Percentiles rank a stretch among this genome's conserved stretches.
Evolutionary conservation across 2,888 invertebrate genomes (phyloP).

Genomic region (Calliphora vomitoria): DNA sequence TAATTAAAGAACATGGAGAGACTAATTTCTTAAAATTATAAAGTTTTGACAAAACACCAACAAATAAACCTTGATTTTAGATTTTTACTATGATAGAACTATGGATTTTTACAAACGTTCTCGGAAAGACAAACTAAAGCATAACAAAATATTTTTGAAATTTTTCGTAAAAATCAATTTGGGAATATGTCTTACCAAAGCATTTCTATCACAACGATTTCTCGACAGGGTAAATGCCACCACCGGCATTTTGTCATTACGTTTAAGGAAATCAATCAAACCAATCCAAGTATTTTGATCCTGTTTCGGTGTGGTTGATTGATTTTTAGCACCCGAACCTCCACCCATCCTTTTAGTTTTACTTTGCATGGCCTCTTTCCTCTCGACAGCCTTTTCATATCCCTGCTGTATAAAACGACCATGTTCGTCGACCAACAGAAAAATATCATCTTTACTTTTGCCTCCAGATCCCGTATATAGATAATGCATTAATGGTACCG

Average conservation of each 20-base stretch:
- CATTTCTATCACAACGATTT: slow-evolving; percentile 87
- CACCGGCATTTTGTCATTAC: slow-evolving; percentile 94
- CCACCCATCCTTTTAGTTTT: slow-evolving; percentile 77
- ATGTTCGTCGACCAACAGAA: slow-evolving; percentile 91
- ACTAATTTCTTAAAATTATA: no score
- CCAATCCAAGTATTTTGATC: slow-evolving; percentile 94
- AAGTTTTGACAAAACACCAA: no score
- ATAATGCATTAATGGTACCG: slow-evolving; percentile 97
- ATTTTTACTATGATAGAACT: no score
- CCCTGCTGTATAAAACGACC: slow-evolving; percentile 89
- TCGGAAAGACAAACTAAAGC: no score
- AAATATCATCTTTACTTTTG: slow-evolving; percentile 89
- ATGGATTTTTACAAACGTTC: no score
- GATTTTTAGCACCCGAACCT: slow-evolving; percentile 66
- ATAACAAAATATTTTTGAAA: no score
- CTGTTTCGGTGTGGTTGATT: slow-evolving; percentile 86
- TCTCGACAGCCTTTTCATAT: slow-evolving; percentile 86
- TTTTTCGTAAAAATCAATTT: no score
- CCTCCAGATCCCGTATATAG: slow-evolving; percentile 93
- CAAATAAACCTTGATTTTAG: no score
- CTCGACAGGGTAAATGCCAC: slow-evolving; percentile 96
- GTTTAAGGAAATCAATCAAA: slow-evolving; percentile 92
- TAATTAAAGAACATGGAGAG: no score
- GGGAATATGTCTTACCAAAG: slow-evolving; percentile 77
- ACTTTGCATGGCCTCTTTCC: slow-evolving; percentile 84